Evolutionary conservation across 2,888 invertebrate genomes (phyloP).

Genomic region (Acleris emargana): DNA sequence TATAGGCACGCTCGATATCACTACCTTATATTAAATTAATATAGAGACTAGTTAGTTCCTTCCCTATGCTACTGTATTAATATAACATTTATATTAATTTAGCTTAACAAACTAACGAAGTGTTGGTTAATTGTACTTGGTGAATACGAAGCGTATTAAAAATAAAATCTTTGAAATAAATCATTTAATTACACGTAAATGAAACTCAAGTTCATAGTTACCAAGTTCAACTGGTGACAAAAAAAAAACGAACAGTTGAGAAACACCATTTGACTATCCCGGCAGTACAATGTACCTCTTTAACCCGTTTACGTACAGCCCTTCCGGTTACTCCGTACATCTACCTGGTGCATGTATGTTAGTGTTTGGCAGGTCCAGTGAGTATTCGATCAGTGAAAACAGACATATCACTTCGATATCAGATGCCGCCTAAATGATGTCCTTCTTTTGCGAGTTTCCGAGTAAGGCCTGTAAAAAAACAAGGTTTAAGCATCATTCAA

Average conservation of each 20-base stretch:
- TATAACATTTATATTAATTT: conserved; percentile 54
- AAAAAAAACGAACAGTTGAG: conserved; percentile 10
- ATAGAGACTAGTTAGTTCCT: conserved; percentile 82
- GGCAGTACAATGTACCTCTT: background rate
- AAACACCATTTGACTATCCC: conserved; percentile 3
- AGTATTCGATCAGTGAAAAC: conserved; percentile 41
- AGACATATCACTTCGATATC: conserved; percentile 10
- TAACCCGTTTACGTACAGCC: background rate
- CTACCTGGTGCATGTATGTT: conserved; percentile 17
- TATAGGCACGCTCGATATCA: conserved; percentile 77
- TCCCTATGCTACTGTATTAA: conserved; percentile 73
- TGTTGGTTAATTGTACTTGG: conserved; percentile 76
- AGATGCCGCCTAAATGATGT: conserved; percentile 61
- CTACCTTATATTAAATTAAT: conserved; percentile 76
- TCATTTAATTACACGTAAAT: conserved; percentile 38
- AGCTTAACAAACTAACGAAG: conserved; percentile 49
- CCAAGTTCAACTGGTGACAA: conserved; percentile 44
- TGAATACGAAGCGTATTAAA: conserved; percentile 74
- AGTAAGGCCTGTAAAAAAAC: conserved; percentile 70
- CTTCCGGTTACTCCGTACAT: background rate
- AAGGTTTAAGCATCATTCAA: background rate
- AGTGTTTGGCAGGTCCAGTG: conserved; percentile 50
- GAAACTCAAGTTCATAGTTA: conserved; percentile 40
- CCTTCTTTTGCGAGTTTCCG: conserved; percentile 73
- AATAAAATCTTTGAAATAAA: conserved; percentile 62